Percentiles rank a stretch among this genome's conserved stretches.
Evolutionary conservation across 2,113 vertebrate genomes (phyloP).

Genomic region (Sialia sialis): DNA sequence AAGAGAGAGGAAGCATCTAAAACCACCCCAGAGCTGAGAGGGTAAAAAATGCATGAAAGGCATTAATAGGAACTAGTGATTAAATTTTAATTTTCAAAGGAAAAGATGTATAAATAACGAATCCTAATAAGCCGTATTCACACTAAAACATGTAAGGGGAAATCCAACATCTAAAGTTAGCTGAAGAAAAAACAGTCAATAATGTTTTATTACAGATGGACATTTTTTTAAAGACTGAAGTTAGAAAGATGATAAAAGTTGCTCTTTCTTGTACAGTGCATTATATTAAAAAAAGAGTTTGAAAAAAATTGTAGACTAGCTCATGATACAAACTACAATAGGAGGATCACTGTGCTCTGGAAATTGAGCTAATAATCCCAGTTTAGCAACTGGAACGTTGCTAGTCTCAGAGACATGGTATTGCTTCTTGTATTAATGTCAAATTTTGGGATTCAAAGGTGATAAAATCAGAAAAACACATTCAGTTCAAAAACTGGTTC

Average conservation of each 20-base stretch:
- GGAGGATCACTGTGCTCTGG: not conserved
- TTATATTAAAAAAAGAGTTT: not conserved
- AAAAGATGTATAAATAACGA: not conserved
- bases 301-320: not conserved
- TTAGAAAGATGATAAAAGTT: not conserved
- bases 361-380: not conserved
- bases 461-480: not conserved
- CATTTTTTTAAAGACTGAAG: not conserved
- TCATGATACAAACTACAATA: not conserved
- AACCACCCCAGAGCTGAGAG: not conserved
- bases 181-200: not conserved
- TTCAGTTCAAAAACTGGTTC: not conserved
- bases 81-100: slow-evolving; percentile 2
- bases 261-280: not conserved
- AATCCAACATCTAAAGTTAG: not conserved
- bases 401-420: not conserved
- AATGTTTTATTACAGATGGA: not conserved
- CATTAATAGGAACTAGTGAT: not conserved
- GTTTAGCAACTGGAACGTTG: not conserved
- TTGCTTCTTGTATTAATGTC: not conserved
- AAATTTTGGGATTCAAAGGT: not conserved
- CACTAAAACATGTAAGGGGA: not conserved
- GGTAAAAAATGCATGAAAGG: not conserved
- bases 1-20: not conserved
- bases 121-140: not conserved